phyloP scores from a whole-genome alignment of 2,797 vertebrate genomes.

The Catamblyrhynchus diadema region DNA sequence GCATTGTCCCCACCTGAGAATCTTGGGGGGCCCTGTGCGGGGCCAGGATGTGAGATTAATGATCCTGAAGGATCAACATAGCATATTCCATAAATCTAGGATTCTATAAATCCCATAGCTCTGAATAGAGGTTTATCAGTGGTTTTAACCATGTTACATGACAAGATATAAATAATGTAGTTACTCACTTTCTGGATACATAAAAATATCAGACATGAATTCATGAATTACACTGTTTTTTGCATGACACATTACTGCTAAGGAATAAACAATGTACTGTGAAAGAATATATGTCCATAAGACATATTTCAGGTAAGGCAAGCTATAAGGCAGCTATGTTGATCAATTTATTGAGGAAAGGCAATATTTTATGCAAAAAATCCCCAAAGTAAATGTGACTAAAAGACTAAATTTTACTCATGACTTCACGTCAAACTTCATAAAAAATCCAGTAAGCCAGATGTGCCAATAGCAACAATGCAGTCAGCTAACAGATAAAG shows the following conservation, averaged over 20 bases:
- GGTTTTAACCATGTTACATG: neutral
- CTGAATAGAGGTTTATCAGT: neutral
- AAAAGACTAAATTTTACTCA: neutral
- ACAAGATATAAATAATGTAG: neutral
- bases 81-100: neutral
- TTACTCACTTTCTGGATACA: neutral
- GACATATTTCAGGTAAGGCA: neutral
- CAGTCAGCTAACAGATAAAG: neutral
- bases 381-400: neutral
- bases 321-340: neutral
- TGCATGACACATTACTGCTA: neutral
- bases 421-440: neutral
- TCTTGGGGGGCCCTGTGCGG: neutral
- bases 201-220: neutral
- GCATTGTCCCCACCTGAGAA: too few species aligned
- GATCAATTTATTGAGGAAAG: neutral
- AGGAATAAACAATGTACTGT: neutral
- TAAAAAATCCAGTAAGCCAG: neutral
- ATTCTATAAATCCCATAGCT: neutral
- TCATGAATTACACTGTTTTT: neutral
- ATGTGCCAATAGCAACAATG: neutral
- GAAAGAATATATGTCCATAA: neutral
- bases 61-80: neutral
- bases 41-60: neutral
- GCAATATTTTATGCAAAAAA: neutral